These are phyloP conservation scores for Drosophila fungiperda DNA, from an alignment of 2,888 invertebrate species.

Conservation along the genomic window DNA sequence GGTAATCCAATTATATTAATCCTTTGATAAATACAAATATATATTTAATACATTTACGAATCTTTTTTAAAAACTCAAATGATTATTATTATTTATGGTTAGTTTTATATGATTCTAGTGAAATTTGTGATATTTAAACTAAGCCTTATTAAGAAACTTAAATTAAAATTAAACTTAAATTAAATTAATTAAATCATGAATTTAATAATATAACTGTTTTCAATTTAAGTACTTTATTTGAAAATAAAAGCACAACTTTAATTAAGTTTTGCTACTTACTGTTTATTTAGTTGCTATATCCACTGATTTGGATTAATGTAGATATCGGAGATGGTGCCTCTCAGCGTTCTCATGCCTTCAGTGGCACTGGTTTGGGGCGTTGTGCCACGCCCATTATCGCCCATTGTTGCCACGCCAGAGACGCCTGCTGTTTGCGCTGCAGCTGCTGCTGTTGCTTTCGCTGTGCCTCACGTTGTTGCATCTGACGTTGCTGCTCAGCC, in stretches of 20 bases:
- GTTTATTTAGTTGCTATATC: conserved; percentile 52
- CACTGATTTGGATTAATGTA: conserved; percentile 84
- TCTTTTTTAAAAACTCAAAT: too few relatives aligned
- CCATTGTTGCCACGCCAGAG: conserved; percentile 79
- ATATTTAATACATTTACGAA: background rate
- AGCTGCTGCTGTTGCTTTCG: too few relatives aligned
- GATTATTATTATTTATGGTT: too few relatives aligned
- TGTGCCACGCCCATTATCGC: conserved; percentile 77
- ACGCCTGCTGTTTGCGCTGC: too few relatives aligned
- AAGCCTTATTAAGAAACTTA: too few relatives aligned
- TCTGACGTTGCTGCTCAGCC: too few relatives aligned
- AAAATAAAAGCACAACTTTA: background rate
- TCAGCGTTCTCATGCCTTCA: conserved; percentile 82
- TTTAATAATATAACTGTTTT: background rate
- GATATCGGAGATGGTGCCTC: conserved; percentile 82
- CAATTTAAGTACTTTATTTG: background rate
- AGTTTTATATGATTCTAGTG: too few relatives aligned
- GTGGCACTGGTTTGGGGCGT: conserved; percentile 84
- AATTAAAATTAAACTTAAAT: background rate
- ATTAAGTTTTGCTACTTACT: conserved; percentile 11
- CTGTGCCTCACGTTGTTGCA: too few relatives aligned
- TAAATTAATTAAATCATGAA: background rate
- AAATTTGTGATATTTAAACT: too few relatives aligned
- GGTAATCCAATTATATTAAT: background rate
- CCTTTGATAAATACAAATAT: background rate